A percentile compares a stretch with the other conserved stretches of the same genome.
phyloP scores from a whole-genome alignment of 2,888 invertebrate species.

The Archaeoteleia sp. region DNA sequence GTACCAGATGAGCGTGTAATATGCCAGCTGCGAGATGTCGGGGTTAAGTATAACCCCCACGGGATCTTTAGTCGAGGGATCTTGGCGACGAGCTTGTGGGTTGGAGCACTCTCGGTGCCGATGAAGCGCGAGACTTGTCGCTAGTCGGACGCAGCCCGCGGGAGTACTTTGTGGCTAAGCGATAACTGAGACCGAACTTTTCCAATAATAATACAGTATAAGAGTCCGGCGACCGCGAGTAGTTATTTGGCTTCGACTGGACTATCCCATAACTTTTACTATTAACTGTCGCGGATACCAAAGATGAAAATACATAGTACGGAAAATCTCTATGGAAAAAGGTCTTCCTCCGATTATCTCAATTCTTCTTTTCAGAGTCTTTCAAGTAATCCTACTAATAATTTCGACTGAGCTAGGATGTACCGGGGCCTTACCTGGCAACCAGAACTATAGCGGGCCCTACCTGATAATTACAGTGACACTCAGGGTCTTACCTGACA shows the following conservation, averaged over 20 bases:
- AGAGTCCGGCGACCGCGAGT: slow-evolving; percentile 24
- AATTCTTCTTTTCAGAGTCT: no score
- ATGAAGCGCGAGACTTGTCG: slow-evolving; percentile 34
- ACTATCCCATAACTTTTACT: no score
- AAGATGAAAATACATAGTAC: no score
- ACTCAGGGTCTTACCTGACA: no score
- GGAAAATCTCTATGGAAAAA: no score
- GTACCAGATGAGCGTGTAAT: slow-evolving; percentile 33
- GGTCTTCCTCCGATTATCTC: no score
- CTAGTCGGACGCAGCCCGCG: slow-evolving; percentile 47
- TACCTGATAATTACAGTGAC: no score
- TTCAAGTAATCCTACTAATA: no score
- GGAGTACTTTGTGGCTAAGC: slow-evolving; percentile 55
- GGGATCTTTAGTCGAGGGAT: slow-evolving; percentile 56
- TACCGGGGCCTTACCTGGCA: no score
- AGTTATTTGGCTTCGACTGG: slow-evolving; percentile 34
- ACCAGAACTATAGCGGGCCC: no score
- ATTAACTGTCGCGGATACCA: no score
- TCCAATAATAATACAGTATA: slow-evolving; percentile 57
- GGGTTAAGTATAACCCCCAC: slow-evolving; percentile 54
- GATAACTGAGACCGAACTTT: slow-evolving; percentile 59
- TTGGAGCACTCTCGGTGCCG: slow-evolving; percentile 41
- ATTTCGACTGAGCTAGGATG: no score
- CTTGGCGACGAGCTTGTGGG: slow-evolving; percentile 38
- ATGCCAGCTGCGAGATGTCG: slow-evolving; percentile 36